Evolutionary conservation across 2,888 invertebrate genomes (phyloP), one percentile per base, ranked within the genome.

Genomic region (Ctena decussata): DNA sequence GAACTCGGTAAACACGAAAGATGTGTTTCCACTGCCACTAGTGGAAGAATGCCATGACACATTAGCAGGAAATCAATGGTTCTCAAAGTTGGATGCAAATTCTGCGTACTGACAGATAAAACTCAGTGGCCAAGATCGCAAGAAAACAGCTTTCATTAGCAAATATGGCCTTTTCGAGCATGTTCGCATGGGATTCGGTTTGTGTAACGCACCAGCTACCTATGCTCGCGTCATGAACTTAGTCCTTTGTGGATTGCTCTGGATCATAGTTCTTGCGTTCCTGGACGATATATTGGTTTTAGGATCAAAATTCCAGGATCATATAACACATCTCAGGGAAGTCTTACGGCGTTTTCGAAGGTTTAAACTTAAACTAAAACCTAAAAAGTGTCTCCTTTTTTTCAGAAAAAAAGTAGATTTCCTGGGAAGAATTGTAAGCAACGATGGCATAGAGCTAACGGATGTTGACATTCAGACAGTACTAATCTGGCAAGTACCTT

Each of bases 401-500:
- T 60, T 30, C 32, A 6, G 27, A 21, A 60, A 30, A 60, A 24
- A 30, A 60, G 60, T 60, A 8, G 30, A 60, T 30, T 60, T 60
- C 18, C 18, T 60, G 21, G 30, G 60, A 5, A 60, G 60, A 18
- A 30, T 60, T 27, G 21, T 60, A 6, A 60, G 27, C 18, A 30
- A 24, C 5, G 30, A 60, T 24, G 30, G 60, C 8, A 60, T 30
- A 6, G 60, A 60, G 27, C 8, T 60, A 5, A 30, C 30, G 21
- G 60, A 60, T 6, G 18, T 30, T 8, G 60, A 60, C 30, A 60
- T 60, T 11, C 5, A 60, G 18, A 11, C 60, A 30, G 60, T 60
- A 5, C 6, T 24, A 21, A 8, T 27, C 5, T 60, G 60, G 60
- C 60, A 24, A 18, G 8, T 30, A 5, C 89, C 90, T 12, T 65